Base-by-base conservation (phyloP, 2,888 invertebrate genomes). In the Andrena haemorrhoa region DNA sequence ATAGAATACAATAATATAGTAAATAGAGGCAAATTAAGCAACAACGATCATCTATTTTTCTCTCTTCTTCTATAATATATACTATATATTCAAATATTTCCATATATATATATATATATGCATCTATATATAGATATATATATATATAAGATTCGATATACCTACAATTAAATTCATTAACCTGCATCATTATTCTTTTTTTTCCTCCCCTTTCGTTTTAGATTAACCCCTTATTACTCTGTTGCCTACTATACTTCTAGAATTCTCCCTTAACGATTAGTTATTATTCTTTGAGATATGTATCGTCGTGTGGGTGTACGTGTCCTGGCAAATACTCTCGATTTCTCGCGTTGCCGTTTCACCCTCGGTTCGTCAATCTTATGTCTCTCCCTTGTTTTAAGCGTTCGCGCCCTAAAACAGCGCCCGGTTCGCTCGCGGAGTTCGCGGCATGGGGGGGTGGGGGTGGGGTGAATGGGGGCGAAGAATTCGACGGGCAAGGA, bases 261-360 rank as follows among this genome's bases (percentile, higher is more conserved):
- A 89, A 56, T 56, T 90, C 88, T 90, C 89, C 85, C 93, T 93
- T 93, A 93, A 70, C 83, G 87, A 89, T 92, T 94, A 94, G 85
- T 94, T 94, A 94, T 94, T 94, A 94, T 93, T 93, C 92, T 94
- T 92, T 93, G 92, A 93, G 94, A 94, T 94, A 94, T 94, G 94
- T 93, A 94, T 93, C 94, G 93, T 94, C 93, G 91, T 92, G 89
- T 93, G 85, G 83, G 85, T 88, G 82, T 83, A 77, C 83, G 86
- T 85, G 79, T 87, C 69, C 70, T 78, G 76, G 76, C 81, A 74
- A 51, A 64, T 74, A 12, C 69, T 73, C 60, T 68, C 71, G 56
- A 80, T 61, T 23, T 63, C 61, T 64, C 65, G 65, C 71, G 65
- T 41, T 16, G 41, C 12, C 33, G 16, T 60, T 33, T 61, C 71